Base-by-base conservation (phyloP, 2,797 vertebrate genomes). In the Leptatherina wallacei region DNA sequence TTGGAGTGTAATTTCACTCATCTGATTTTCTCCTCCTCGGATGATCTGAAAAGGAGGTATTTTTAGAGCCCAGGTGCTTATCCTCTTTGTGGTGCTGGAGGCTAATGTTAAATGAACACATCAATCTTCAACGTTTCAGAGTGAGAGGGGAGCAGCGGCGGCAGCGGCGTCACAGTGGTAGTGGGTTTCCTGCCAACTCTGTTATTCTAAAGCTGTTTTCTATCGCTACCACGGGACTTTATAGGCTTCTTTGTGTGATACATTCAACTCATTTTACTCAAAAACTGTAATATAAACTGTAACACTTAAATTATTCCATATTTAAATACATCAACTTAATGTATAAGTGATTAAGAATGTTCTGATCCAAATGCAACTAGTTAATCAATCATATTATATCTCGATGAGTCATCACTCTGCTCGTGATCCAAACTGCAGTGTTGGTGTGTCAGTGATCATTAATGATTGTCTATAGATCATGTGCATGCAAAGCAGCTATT, bases 61-160 rank as follows among this genome's bases (percentile, higher is more conserved):
- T 94, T 94, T 92, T 91, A 92, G 90, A 91, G 81, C 73, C 81
- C 85, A 89, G 90, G 86, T 91, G 89, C 90, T 90, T 88, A 89
- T 89, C 87, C 87, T 86, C 80, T 88, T 90, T 90, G 90, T 89
- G 89, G 79, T 69, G 88, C 93, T 91, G 76, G 78, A 85, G 92
- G 93, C 88, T 90, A 89, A 90, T 91, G 88, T 86, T 86, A 89
- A 94, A 93, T 92, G 90, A 92, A 91, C 90, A 89, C 89, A 94
- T 95, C 93, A 92, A 93, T 94, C 91, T 93, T 81, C 16, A 47
- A 55, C 33, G 63, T 88, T 88, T 85, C 79, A 78, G 79, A 85
- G 80, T 49, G 87, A 80, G 81, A 67, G 36, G 69, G 75, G 76
- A 72, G 82, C 75, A 22, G 73, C 71, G n/a, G 75, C 55, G 29